Evolutionary conservation across 2,113 vertebrate species (phyloP), one percentile per base, ranked within the genome.

Genomic region (Dicaeum eximium): DNA sequence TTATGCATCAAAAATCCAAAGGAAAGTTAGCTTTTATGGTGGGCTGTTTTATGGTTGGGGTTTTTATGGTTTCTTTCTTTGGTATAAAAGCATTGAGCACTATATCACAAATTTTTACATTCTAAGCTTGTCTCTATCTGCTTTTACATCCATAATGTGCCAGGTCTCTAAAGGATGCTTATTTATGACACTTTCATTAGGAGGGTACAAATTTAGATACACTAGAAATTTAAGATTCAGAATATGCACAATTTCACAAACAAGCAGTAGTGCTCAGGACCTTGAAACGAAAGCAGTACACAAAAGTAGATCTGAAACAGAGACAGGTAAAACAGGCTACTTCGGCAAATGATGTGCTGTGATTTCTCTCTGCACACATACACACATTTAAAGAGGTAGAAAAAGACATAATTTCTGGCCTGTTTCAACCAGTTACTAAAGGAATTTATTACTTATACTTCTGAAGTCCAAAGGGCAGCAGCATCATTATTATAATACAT

Each of bases 251-350:
- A 80, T 53, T 77, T 47, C 77, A 80, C 23, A 69, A 69, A 66
- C 15, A 75, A 75, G 66, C 3, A 31, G 7, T 18, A 48, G 62
- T 90, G 44, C 40, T 80, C n/a, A 45, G 50, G 83, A 80, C 31
- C 86, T 77, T 80, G 80, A 86, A 85, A 66, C 2, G n/a, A 87
- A 95, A 93, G 54, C 3, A 4, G 20, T 33, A 61, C 13, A 8
- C 77, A 83, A 90, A 92, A 95, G 77, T 31, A 95, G 86, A 92
- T 69, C 58, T 69, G 64, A 83, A 95, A 90, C 10, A 42, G n/a
- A 70, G 24, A 37, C n/a, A 91, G 47, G 24, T n/a, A 92, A 80
- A 93, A 47, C 24, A 56, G 66, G 61, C 30, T 42, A 22, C 25
- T 81, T 71, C 64, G 69, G n/a, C 18, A 20, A 72, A 57, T 3